Evolutionary conservation across 2,113 vertebrate species (phyloP), one percentile per base, ranked within the genome.

Genomic region (Stomatorhinus ivindoensis): DNA sequence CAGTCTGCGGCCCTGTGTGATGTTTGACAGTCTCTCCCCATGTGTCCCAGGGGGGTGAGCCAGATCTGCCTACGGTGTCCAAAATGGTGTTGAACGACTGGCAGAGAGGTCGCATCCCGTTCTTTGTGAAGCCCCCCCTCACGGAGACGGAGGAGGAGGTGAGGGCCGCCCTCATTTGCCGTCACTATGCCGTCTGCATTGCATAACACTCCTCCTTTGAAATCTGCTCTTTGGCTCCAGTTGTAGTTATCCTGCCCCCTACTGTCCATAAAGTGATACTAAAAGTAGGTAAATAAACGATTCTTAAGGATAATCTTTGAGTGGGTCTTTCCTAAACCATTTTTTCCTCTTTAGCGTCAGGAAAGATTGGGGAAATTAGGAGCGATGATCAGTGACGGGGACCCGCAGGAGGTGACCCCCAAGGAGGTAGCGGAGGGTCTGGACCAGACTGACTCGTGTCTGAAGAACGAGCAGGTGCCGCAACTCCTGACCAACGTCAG

Each of bases 41-140:
- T 55, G 5, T 88, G 11, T 42, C 61, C 89, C 93, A 99, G 98
- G 98, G 98, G 4, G 98, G 97, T 24, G 98, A 99, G 91, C 98
- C 98, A 24, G 98, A 99, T 93, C 44, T 97, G 48, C 90, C 95
- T 27, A 98, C 97, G 0, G 98, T 99, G 91, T 96, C 98, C 90
- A 99, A 99, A 93, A 99, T 99, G 98, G 98, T 99, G 92, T 95
- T 99, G 90, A 99, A 99, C 73, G 98, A 99, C 92, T 99, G 98
- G 98, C 98, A 99, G 94, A 95, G 98, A 69, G 98, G 98, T 90
- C 97, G 98, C 3, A 99, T 99, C 89, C 98, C 98, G 0, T 99
- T 98, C 93, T 99, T 99, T 86, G 97, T 99, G 85, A 99, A 98
- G 93, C 98, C 98, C 0, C 98, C 97, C 0, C 97, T 95, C 55